phyloP scores from a whole-genome alignment of 2,113 vertebrate genomes.

The Todiramphus saurophagus region DNA sequence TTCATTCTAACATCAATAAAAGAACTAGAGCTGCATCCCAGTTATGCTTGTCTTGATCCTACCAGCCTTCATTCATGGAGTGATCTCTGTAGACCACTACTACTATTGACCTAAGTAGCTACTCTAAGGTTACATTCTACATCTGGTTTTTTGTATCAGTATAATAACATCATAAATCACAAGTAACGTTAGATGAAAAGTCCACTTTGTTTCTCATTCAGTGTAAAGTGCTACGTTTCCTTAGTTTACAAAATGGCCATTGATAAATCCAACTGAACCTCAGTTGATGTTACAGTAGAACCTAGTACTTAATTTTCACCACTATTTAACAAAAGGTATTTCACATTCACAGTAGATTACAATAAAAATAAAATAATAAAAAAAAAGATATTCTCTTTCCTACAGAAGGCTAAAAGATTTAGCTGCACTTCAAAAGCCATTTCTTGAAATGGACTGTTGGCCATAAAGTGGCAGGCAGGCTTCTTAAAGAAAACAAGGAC shows the following conservation, averaged over 20 bases:
- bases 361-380: neutral
- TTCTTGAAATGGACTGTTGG: conserved; percentile 8
- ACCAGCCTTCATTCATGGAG: neutral
- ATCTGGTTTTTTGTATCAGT: neutral
- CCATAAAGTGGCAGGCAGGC: conserved; percentile 15
- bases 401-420: conserved; percentile 8
- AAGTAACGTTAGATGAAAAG: conserved; percentile 47
- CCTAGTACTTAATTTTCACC: conserved; percentile 27
- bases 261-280: conserved; percentile 22
- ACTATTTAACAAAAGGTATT: conserved; percentile 27
- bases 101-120: neutral
- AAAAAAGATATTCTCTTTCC: conserved; percentile 14
- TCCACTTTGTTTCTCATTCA: conserved; percentile 38
- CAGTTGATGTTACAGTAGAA: conserved; percentile 32
- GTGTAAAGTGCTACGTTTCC: conserved; percentile 70
- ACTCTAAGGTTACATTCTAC: neutral
- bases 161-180: neutral
- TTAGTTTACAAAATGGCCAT: conserved; percentile 21
- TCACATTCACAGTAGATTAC: conserved; percentile 61
- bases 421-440: neutral
- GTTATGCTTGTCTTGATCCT: neutral
- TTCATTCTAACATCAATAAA: neutral
- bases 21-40: neutral
- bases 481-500: conserved; percentile 34
- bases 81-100: neutral